These are phyloP conservation scores for Thryonomys swinderianus DNA, from an alignment of 2,113 vertebrate species.

Conservation along the genomic window DNA sequence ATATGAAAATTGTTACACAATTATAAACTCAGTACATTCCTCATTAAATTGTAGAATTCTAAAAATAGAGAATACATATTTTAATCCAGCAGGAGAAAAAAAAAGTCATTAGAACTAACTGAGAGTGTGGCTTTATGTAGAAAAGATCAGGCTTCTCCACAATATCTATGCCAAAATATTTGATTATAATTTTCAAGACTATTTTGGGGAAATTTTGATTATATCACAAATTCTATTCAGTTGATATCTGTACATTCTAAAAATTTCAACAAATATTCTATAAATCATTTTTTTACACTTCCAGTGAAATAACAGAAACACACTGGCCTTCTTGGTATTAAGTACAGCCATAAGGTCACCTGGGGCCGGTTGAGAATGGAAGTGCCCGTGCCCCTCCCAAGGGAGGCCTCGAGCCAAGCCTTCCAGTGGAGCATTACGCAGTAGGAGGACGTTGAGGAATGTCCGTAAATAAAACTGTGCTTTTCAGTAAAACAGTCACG, in stretches of 20 bases:
- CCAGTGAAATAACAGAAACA: neutral
- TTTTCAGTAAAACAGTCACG: neutral
- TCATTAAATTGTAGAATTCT: neutral
- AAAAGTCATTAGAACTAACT: neutral
- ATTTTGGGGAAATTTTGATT: neutral
- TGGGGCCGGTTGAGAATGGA: neutral
- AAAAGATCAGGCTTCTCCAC: neutral
- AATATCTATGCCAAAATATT: neutral
- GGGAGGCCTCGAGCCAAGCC: neutral
- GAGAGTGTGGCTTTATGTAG: no score
- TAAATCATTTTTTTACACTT: neutral
- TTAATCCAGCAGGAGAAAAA: neutral
- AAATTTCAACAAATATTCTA: neutral
- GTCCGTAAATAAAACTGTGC: neutral
- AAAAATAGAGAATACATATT: neutral
- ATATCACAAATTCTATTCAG: neutral
- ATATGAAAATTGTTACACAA: neutral
- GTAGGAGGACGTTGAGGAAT: neutral
- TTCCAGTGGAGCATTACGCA: rapidly evolving
- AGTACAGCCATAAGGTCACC: neutral
- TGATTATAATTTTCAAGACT: neutral
- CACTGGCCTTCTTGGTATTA: neutral
- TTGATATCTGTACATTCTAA: neutral
- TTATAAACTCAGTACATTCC: neutral
- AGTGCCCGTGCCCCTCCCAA: neutral